Percentiles rank a stretch among this genome's conserved stretches.
Evolutionary conservation across 2,113 vertebrate species (phyloP).

Genomic region (Dascyllus trimaculatus): DNA sequence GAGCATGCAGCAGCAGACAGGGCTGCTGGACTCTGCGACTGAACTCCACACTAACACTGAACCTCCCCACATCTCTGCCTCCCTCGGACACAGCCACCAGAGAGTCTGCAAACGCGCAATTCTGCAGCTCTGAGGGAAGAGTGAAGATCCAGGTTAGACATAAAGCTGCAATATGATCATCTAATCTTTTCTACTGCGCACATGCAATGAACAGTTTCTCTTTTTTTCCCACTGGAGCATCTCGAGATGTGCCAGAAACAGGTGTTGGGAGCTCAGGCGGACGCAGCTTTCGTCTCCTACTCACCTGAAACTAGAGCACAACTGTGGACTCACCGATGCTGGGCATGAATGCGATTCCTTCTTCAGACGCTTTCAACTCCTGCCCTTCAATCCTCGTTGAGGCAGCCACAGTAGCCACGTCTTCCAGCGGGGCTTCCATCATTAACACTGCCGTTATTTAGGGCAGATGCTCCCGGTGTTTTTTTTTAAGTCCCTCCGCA

Average conservation of each 20-base stretch:
- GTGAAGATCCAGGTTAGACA: too few relatives aligned
- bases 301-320: not conserved
- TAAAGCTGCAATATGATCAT: too few relatives aligned
- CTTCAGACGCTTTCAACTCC: conserved; percentile 63
- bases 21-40: conserved; percentile 61
- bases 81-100: conserved; percentile 81
- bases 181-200: not conserved
- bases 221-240: not conserved
- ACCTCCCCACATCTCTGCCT: conserved; percentile 81
- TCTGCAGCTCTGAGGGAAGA: conserved; percentile 73
- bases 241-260: conserved; percentile 42
- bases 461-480: not conserved
- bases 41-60: conserved; percentile 82
- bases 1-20: conserved; percentile 86
- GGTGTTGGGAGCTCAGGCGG: not conserved
- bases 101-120: conserved; percentile 86
- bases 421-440: conserved; percentile 56
- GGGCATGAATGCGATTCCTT: conserved; percentile 80
- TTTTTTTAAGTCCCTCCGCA: not conserved
- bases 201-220: not conserved
- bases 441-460: not conserved
- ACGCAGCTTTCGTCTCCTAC: not conserved
- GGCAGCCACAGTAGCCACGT: not conserved
- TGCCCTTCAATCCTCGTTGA: not conserved
- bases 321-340: conserved; percentile 76